phyloP scores from a whole-genome alignment of 2,888 invertebrate species.

The Andricus quercusramuli region DNA sequence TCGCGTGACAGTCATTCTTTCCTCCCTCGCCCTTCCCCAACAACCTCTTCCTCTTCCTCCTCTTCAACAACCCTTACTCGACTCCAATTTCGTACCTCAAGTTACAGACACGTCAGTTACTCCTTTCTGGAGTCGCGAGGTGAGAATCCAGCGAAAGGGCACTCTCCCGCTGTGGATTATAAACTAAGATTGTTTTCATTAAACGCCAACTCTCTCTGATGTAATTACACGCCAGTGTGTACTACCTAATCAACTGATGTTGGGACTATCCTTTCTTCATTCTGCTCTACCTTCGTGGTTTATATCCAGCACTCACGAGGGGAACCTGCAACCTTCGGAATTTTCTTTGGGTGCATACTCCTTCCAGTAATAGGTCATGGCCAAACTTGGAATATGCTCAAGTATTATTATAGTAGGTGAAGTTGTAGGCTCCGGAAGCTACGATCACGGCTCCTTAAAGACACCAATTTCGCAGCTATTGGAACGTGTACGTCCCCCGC shows the following conservation, averaged over 20 bases:
- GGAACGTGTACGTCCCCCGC: no score
- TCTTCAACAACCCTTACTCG: conserved; percentile 58
- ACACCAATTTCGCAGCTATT: no score
- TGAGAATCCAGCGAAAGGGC: conserved; percentile 54
- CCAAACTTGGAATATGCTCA: no score
- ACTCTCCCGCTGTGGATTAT: conserved; percentile 68
- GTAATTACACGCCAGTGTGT: conserved; percentile 44
- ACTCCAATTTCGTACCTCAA: conserved; percentile 58
- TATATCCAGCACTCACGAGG: not conserved
- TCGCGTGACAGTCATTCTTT: conserved; percentile 69
- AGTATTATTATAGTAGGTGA: no score
- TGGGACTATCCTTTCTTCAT: conserved; percentile 39
- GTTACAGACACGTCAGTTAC: conserved; percentile 55
- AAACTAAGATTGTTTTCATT: conserved; percentile 75
- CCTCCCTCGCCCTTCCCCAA: conserved; percentile 49
- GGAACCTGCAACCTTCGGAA: no score
- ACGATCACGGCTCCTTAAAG: no score
- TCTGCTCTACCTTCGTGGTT: conserved; percentile 11
- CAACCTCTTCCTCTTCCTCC: conserved; percentile 54
- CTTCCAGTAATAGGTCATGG: no score
- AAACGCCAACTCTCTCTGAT: conserved; percentile 55
- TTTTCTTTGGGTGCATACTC: no score
- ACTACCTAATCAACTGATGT: conserved; percentile 53
- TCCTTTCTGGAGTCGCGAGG: conserved; percentile 52
- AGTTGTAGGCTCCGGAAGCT: no score